Base-by-base conservation (phyloP, 1,140 invertebrate genomes). In the Melitaea cinxia region DNA sequence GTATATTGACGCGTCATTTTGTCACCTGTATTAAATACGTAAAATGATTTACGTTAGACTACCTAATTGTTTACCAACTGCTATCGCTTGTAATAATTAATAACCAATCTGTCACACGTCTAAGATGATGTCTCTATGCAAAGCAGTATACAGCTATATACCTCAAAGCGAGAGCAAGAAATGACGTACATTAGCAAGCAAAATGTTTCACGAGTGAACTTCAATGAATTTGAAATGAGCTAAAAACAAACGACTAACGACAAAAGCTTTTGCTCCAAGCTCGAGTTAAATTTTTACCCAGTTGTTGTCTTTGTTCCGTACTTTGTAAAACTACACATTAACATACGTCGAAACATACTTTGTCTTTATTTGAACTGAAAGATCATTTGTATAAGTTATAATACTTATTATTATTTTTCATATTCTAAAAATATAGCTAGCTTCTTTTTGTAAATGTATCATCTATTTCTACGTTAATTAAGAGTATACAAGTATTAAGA, bases 181-280 rank as follows among this genome's bases (percentile, higher is more conserved):
- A 39, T 39, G 37, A 39, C 37, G 3, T 15, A 39, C n/a, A 4
- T 39, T 39, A 15, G 37, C 37, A 15, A 39, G 17, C 37, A n/a
- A 39, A 39, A 39, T 14, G 37, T 15, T 15, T 15, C 37, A 15
- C 37, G n/a, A 17, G 37, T 14, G 14, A 39, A 39, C 37, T 30
- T 39, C 37, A 19, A 39, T 39, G 37, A 39, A 39, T 39, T 17
- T 4, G n/a, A 39, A 39, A 39, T 39, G 37, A 39, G 37, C 37
- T 39, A 39, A 39, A 39, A 39, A 39, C 37, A 39, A 39, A 39
- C 12, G 17, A 39, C 37, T 17, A 9, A 17, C 37, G 5, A 42
- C 37, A 9, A 42, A 14, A 4, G 35, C 2, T 42, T n/a, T 17
- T n/a, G 9, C 14, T 17, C 37, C 5, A 9, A 17, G n/a, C 9